phyloP scores from a whole-genome alignment of 1,140 invertebrate genomes.

The Drosophila lacertosa region DNA sequence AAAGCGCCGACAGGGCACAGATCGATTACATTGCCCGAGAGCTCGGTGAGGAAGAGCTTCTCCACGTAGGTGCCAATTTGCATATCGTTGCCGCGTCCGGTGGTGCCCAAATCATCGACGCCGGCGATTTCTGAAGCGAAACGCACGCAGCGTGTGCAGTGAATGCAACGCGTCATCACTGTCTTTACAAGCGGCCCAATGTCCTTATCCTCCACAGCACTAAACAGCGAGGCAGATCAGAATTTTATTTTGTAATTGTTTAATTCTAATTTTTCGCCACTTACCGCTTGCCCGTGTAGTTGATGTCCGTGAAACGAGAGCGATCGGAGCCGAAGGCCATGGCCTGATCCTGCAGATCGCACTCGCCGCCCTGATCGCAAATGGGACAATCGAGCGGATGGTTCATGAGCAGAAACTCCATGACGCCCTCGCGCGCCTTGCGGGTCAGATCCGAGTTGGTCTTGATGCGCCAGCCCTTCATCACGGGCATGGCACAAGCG shows the following conservation, averaged over 20 bases:
- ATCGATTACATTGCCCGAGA: constrained; percentile 99
- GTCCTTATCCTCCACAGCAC: constrained; percentile 99
- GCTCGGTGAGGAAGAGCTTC: constrained; percentile 98
- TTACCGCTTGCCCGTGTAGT: constrained; percentile 95
- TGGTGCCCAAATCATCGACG: constrained; percentile 98
- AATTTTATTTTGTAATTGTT: not conserved
- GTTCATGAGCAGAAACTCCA: constrained; percentile 99
- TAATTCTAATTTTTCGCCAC: not conserved
- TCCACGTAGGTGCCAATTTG: constrained; percentile 99
- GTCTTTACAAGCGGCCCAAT: constrained; percentile 99
- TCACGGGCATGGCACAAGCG: constrained; percentile 99
- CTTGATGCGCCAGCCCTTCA: constrained; percentile 98
- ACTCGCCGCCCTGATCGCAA: constrained; percentile 99
- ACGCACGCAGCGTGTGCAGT: constrained; percentile 99
- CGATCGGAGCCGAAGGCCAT: constrained; percentile 99
- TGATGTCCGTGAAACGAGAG: constrained; percentile 96
- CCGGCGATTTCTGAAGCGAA: constrained; percentile 99
- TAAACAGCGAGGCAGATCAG: constrained; percentile 67
- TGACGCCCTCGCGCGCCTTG: constrained; percentile 98
- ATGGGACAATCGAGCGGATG: constrained; percentile 99
- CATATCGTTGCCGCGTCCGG: constrained; percentile 97
- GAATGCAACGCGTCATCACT: constrained; percentile 99
- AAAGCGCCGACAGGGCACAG: constrained; percentile 99
- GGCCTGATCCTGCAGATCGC: constrained; percentile 98
- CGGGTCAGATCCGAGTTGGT: constrained; percentile 98